Evolutionary conservation across 2,113 vertebrate genomes (phyloP), one percentile per base, ranked within the genome.

Genomic region (Cynoglossus semilaevis): DNA sequence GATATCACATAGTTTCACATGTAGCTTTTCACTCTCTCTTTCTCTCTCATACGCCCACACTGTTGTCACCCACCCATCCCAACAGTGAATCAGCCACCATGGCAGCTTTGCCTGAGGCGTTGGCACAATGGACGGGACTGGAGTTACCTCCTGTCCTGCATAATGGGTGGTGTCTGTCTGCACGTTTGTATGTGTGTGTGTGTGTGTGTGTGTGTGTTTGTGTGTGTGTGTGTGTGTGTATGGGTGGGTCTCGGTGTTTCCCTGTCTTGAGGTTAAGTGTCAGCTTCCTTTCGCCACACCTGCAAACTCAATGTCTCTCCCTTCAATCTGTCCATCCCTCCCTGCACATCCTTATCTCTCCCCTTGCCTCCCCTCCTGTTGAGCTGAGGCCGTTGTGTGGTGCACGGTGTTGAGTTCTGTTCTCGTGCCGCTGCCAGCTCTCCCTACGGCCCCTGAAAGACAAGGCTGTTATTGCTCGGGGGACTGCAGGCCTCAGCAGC

Each of bases 401-500:
- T 76, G 85, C 88, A 90, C 83, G 80, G 83, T 88, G 87, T 90
- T 93, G 91, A 92, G 93, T 94, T 94, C 90, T 83, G 86, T 84
- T 84, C 87, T 83, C 87, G 88, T 84, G 88, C 92, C 89, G 86
- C 92, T 88, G 89, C 94, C 89, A 77, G 90, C 88, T 88, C 92
- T 84, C 82, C 92, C 85, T 71, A 85, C 88, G 82, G 88, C 92
- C 91, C 92, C 91, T 91, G 92, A 91, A 91, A 94, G 92, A 94
- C 91, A 88, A 93, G 92, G 90, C 89, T 93, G 94, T 93, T 93
- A 88, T 93, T 94, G 91, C 94, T 92, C 93, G 55, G 58, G 89
- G 92, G 93, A 95, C 93, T 84, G 82, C 89, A 94, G 89, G 93
- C 93, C 92, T 94, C 90, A 89, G 92, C 93, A 91, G 92, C 89